phyloP scores from a whole-genome alignment of 2,888 invertebrate genomes.

The Antheraea assamensis region DNA sequence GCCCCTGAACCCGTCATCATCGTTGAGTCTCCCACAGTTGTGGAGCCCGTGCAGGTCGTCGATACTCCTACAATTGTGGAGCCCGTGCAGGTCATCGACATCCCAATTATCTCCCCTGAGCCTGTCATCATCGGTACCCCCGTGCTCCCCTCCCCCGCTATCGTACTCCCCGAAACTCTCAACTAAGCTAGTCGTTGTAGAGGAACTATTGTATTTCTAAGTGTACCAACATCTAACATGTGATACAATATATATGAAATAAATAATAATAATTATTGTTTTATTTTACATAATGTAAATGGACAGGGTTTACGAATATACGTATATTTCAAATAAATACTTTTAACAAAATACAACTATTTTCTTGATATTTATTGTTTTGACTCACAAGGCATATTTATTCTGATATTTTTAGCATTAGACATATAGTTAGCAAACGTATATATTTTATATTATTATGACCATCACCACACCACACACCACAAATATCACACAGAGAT shows the following conservation, averaged over 20 bases:
- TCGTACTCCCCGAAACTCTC: constrained; percentile 36
- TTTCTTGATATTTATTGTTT: too few species aligned
- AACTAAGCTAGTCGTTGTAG: constrained; percentile 30
- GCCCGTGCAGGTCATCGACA: too few species aligned
- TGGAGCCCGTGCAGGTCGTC: constrained; percentile 30
- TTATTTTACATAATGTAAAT: not conserved
- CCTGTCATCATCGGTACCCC: constrained; percentile 31
- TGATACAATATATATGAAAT: constrained; percentile 5
- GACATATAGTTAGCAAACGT: too few species aligned
- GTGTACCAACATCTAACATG: not conserved
- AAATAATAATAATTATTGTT: not conserved
- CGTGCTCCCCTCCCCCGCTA: constrained; percentile 34
- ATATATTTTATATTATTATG: too few species aligned
- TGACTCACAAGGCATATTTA: too few species aligned
- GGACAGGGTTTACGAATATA: too few species aligned
- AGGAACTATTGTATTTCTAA: not conserved
- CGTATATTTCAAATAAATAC: too few species aligned
- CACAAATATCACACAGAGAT: too few species aligned
- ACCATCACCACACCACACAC: too few species aligned
- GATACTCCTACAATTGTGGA: constrained; percentile 23
- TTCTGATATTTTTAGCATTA: too few species aligned
- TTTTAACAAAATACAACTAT: too few species aligned
- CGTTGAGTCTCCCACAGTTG: not conserved
- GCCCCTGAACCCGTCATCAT: constrained; percentile 23
- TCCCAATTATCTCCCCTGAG: constrained; percentile 26